Conservation (phyloP, 1,140 invertebrate species). For the Eriosoma lanigerum region DNA sequence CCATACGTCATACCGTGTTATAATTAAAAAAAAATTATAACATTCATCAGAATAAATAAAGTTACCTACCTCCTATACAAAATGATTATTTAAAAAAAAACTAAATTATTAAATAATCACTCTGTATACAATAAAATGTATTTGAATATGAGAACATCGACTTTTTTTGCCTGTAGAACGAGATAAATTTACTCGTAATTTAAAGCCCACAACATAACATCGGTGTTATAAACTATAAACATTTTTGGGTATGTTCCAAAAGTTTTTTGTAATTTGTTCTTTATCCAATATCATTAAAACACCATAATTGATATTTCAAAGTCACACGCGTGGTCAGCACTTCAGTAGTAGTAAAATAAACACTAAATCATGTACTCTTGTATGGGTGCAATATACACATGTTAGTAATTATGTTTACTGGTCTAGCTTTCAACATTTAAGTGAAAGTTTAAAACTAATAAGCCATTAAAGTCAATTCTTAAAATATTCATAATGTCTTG, state of each 20-base stretch:
- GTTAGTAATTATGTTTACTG: background rate
- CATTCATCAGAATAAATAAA: no score
- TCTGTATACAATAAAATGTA: no score
- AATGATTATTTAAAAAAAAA: no score
- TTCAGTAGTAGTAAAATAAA: background rate
- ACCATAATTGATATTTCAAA: constrained; percentile 42
- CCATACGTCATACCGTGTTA: no score
- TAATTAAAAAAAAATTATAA: no score
- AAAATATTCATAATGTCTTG: no score
- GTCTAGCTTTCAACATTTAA: background rate
- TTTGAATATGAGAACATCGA: no score
- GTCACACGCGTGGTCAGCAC: constrained; percentile 17
- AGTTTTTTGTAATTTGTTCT: constrained; percentile 20
- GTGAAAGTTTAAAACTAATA: background rate
- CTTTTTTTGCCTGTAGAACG: no score
- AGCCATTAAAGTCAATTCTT: no score
- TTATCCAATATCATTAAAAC: constrained; percentile 45
- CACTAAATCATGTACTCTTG: background rate
- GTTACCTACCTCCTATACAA: no score
- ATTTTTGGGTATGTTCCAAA: constrained; percentile 8
- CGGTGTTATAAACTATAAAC: background rate
- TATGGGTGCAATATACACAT: background rate
- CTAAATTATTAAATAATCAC: no score
- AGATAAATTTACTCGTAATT: background rate
- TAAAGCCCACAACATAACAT: background rate